phyloP scores from a whole-genome alignment of 2,113 vertebrate genomes.

The Lipophrys pholis region DNA sequence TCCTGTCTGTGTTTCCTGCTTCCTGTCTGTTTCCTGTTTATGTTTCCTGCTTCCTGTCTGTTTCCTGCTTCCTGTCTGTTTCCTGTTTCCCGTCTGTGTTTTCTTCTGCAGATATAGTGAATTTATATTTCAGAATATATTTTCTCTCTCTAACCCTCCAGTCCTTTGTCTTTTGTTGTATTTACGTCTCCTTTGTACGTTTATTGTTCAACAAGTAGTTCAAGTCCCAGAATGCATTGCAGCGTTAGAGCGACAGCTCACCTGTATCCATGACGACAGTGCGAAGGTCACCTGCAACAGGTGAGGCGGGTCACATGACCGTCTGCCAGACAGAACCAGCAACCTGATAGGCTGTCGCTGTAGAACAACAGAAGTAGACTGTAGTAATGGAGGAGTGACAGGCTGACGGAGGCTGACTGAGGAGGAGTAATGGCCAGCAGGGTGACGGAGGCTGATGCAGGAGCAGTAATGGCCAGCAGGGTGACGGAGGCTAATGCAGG shows the following conservation, averaged over 20 bases:
- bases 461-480: not conserved
- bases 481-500: too few species aligned
- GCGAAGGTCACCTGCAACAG: constrained; percentile 58
- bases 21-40: too few species aligned
- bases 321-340: constrained; percentile 3
- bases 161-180: too few species aligned
- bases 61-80: too few species aligned
- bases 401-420: not conserved
- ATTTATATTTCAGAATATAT: too few species aligned
- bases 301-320: constrained; percentile 53
- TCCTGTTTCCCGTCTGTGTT: too few species aligned
- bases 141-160: too few species aligned
- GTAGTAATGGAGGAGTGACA: constrained; percentile 37
- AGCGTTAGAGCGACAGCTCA: not conserved
- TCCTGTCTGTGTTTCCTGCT: too few species aligned
- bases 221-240: constrained; percentile 19
- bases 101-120: too few species aligned
- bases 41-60: too few species aligned
- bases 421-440: not conserved
- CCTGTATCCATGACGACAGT: constrained; percentile 22
- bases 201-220: not conserved
- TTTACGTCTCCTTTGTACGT: not conserved
- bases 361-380: constrained; percentile 2
- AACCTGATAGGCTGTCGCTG: constrained; percentile 20
- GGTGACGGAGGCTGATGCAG: constrained; percentile 50